Conservation (phyloP, 2,888 invertebrate genomes). For the Galerucella nymphaeae region DNA sequence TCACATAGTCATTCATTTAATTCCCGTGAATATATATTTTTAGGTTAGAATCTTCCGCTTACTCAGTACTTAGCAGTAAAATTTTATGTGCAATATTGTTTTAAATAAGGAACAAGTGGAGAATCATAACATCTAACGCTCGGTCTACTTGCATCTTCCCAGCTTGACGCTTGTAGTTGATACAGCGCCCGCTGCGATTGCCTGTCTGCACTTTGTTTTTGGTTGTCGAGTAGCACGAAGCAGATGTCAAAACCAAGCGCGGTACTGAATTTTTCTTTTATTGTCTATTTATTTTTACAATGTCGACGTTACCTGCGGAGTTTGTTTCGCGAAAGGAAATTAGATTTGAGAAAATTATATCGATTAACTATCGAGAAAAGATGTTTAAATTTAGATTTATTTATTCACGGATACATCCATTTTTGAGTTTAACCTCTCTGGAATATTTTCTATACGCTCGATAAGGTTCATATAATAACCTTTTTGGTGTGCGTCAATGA, state of each 20-base stretch:
- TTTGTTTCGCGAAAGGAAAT: conserved; percentile 6
- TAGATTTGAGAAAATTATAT: neutral
- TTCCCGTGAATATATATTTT: neutral
- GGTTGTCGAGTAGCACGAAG: conserved; percentile 33
- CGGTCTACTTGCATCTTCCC: conserved; percentile 49
- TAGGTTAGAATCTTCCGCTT: too few relatives aligned
- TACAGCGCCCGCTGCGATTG: conserved; percentile 52
- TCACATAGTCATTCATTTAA: neutral
- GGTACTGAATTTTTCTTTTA: conserved; percentile 14
- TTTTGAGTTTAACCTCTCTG: too few relatives aligned
- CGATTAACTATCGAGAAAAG: neutral
- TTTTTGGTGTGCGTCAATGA: too few relatives aligned
- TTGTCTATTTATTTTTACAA: conserved; percentile 19
- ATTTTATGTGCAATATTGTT: neutral
- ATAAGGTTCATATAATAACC: too few relatives aligned
- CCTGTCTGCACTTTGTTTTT: conserved; percentile 54
- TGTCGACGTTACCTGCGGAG: conserved; percentile 2
- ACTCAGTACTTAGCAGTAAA: neutral
- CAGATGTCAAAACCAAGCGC: conserved; percentile 37
- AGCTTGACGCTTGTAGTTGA: conserved; percentile 55
- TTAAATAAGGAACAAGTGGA: conserved; percentile 49
- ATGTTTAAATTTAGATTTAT: too few relatives aligned
- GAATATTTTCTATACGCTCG: too few relatives aligned
- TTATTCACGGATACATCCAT: too few relatives aligned
- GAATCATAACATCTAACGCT: conserved; percentile 45